Evolutionary conservation across 2,113 vertebrate species (phyloP).

Genomic region (Hydrochoerus hydrochaeris): DNA sequence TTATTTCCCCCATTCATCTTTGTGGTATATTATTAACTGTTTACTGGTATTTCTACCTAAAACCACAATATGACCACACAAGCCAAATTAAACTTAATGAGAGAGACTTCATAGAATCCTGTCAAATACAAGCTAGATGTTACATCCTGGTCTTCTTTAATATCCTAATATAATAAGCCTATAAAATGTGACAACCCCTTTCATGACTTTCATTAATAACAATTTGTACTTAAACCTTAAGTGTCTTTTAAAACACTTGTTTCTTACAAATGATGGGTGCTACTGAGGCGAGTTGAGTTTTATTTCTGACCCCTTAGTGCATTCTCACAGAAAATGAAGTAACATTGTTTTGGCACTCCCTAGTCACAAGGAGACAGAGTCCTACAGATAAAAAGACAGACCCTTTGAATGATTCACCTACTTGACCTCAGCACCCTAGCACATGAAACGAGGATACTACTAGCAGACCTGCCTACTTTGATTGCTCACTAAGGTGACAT

Average conservation of each 20-base stretch:
- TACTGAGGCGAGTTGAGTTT: neutral
- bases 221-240: constrained; percentile 4
- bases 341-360: neutral
- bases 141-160: neutral
- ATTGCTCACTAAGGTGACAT: neutral
- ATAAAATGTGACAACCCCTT: constrained; percentile 43
- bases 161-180: constrained; percentile 9
- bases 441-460: neutral
- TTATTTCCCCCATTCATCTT: neutral
- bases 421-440: neutral
- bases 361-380: neutral
- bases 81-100: constrained; percentile 58
- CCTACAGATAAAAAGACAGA: neutral
- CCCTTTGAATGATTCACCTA: neutral
- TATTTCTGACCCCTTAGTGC: neutral
- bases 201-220: constrained; percentile 57
- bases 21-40: neutral
- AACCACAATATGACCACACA: neutral
- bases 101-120: constrained; percentile 39
- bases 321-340: neutral
- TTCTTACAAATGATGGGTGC: constrained; percentile 25
- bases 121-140: neutral
- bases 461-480: neutral
- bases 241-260: neutral
- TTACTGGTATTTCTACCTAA: constrained; percentile 32